phyloP scores from a whole-genome alignment of 2,888 invertebrate species.

The Morpho achilles region DNA sequence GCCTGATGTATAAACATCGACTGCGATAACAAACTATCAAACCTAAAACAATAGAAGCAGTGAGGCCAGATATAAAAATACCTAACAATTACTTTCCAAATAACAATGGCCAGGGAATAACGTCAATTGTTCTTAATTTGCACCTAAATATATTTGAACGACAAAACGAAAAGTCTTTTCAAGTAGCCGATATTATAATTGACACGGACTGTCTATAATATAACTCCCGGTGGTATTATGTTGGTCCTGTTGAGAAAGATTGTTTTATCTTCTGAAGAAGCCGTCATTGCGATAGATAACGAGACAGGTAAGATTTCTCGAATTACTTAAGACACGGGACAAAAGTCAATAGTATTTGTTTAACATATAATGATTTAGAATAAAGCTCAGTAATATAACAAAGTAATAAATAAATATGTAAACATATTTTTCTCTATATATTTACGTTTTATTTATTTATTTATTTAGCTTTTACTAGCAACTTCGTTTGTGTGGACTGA shows the following conservation, averaged over 20 bases:
- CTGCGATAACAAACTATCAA: no score
- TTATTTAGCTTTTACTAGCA: no score
- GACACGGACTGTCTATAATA: constrained; percentile 10
- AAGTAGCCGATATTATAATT: constrained; percentile 32
- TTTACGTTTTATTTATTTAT: no score
- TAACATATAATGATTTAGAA: constrained; percentile 1
- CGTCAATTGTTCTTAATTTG: background rate
- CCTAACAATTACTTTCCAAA: no score
- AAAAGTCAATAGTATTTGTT: background rate
- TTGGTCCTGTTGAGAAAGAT: constrained; percentile 48
- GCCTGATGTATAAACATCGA: no score
- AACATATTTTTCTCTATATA: no score
- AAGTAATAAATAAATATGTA: no score
- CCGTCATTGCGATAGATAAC: constrained; percentile 53
- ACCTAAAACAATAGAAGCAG: no score
- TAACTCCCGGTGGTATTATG: constrained; percentile 43
- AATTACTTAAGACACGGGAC: constrained; percentile 34
- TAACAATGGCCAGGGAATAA: no score
- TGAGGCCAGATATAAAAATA: no score
- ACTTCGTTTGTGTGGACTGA: no score
- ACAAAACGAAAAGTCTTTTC: constrained; percentile 9
- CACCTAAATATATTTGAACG: background rate
- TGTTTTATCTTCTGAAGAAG: constrained; percentile 48
- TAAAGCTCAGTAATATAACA: background rate
- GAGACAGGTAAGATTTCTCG: constrained; percentile 54